Conservation (phyloP, 2,888 invertebrate genomes). For the Melitaea athalia region DNA sequence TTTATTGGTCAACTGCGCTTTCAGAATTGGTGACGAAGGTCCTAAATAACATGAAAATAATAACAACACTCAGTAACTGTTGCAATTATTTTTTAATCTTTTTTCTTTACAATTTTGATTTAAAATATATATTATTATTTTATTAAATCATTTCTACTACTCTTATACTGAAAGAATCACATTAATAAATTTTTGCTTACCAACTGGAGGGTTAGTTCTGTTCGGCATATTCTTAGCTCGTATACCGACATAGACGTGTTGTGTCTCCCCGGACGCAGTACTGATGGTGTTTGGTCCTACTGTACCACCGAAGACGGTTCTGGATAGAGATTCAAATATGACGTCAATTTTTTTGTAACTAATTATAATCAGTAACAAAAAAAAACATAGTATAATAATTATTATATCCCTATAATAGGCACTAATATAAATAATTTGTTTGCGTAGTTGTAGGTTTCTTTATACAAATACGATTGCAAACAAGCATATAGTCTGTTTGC, state of each 20-base stretch:
- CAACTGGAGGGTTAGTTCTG: slow-evolving; percentile 54
- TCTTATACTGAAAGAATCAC: too few relatives aligned
- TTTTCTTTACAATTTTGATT: too few relatives aligned
- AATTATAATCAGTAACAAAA: too few relatives aligned
- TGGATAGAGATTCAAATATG: slow-evolving; percentile 48
- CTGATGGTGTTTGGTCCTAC: slow-evolving; percentile 91
- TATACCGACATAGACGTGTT: slow-evolving; percentile 82
- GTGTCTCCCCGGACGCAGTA: slow-evolving; percentile 82
- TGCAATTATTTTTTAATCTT: too few relatives aligned
- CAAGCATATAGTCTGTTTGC: too few relatives aligned
- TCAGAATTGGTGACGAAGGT: slow-evolving; percentile 90
- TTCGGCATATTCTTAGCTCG: slow-evolving; percentile 56
- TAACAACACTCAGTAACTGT: not conserved
- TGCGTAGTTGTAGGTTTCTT: too few relatives aligned
- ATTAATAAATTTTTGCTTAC: slow-evolving; percentile 43
- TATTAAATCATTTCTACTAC: too few relatives aligned
- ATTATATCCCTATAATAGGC: too few relatives aligned
- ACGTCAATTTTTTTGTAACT: not conserved
- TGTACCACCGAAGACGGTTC: slow-evolving; percentile 91
- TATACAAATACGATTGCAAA: too few relatives aligned
- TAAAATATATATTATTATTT: too few relatives aligned
- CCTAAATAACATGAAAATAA: slow-evolving; percentile 55
- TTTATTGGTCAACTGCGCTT: slow-evolving; percentile 89
- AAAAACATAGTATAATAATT: too few relatives aligned
- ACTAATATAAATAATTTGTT: too few relatives aligned